Evolutionary conservation across 2,113 vertebrate genomes (phyloP), one percentile per base, ranked within the genome.

Genomic region (Mystacornis crossleyi): DNA sequence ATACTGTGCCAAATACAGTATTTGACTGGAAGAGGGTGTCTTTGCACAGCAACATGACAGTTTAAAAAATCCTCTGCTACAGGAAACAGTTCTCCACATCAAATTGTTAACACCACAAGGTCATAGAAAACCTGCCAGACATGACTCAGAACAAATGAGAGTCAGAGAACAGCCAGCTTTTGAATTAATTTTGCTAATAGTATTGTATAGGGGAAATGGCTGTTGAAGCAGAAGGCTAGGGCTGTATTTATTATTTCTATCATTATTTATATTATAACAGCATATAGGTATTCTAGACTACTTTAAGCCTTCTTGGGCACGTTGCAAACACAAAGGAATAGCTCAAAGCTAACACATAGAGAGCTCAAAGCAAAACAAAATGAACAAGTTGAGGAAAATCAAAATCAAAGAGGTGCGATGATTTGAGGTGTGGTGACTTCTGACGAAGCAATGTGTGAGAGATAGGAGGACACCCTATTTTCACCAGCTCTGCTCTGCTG

Each of bases 181-280:
- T 3, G 7, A 92, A 94, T 95, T 92, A 86, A 73, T 92, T 73
- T 93, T 92, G 48, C 45, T 90, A 83, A 88, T 78, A 80, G 14
- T 23, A 26, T 79, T 64, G 43, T 60, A 36, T 26, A 14, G 14
- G 60, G 31, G 66, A 87, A 93, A 75, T 29, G 71, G 9, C 28
- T 70, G 71, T 51, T 0, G 0, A 73, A 77, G 55, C 38, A 83
- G 71, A 66, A 31, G 61, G 42, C 36, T 75, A 36, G 17, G 50
- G 23, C 58, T 66, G 9, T 65, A 88, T 73, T 58, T 40, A 48
- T 61, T 71, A 47, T 67, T 78, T 71, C 38, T 45, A 24, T 29
- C 43, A 71, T 55, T 86, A 75, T 79, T 87, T 72, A 7, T 79
- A n/a, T 65, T 57, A 33, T 7, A 62, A 31, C 3, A 77, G 24